Base-by-base conservation (phyloP, 2,888 invertebrate genomes). In the Dryococelus australis region DNA sequence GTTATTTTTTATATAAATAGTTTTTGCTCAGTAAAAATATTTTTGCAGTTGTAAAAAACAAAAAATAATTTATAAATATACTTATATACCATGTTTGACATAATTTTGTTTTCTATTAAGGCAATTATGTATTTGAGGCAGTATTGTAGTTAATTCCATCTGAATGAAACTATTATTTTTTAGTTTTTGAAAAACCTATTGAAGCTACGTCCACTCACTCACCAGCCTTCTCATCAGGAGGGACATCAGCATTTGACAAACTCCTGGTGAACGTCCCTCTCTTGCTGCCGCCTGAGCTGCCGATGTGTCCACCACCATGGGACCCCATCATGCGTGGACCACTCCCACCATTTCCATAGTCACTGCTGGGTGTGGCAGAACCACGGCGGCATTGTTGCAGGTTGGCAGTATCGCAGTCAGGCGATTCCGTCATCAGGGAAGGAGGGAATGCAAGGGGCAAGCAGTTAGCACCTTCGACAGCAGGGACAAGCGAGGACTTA, bases 151-250 rank as follows among this genome's bases (percentile, higher is more conserved):
- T 35, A 35, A 35, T 35, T 35, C 35, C 35, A 35, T 35, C 35
- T 3, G 4, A 35, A 35, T 35, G 35, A 35, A 35, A 35, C 35
- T 35, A 35, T 35, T 35, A 4, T 35, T 35, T 35, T 3, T 35
- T 1, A 35, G 35, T 35, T 35, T 35, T 35, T 35, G 35, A 35
- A 35, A 35, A 35, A 35, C 35, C 1, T 35, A 35, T 35, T 35
- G 35, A 35, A 35, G 35, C 35, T 35, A 35, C 1, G 35, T 35
- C 35, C 35, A 35, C 35, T 35, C 20, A 91, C 93, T 94, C 91
- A 96, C 96, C 96, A 91, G 94, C 95, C 95, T 97, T 97, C 92
- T 98, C 97, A 91, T 97, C 97, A 16, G 96, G 94, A 65, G 97
- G 96, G 86, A 95, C 95, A 91, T 97, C 97, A 35, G 96, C 95